These are phyloP conservation scores for Drosophila antonietae DNA, from an alignment of 2,888 invertebrate species.

Conservation along the genomic window DNA sequence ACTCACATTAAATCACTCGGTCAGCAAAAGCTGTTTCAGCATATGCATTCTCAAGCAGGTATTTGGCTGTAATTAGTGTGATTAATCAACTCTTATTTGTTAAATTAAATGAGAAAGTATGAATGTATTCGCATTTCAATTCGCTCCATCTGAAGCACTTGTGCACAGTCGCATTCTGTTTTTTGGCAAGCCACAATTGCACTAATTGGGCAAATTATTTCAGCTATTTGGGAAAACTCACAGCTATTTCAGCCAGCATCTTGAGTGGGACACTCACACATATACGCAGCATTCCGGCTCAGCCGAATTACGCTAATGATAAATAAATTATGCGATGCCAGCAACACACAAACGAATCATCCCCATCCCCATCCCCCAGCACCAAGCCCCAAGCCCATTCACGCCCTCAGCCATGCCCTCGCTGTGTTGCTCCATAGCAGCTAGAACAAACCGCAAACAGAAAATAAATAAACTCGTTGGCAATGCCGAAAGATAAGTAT, in stretches of 20 bases:
- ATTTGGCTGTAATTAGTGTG: neutral
- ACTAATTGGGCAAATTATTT: slow-evolving; percentile 75
- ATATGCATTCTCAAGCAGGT: neutral
- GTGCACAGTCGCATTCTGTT: slow-evolving; percentile 8
- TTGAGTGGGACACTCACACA: slow-evolving; percentile 27
- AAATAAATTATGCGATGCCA: slow-evolving; percentile 77
- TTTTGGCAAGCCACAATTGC: slow-evolving; percentile 23
- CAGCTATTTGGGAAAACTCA: slow-evolving; percentile 65
- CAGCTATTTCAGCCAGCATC: slow-evolving; percentile 40
- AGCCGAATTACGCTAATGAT: slow-evolving; percentile 77
- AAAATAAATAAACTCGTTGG: slow-evolving; percentile 77
- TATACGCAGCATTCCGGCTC: slow-evolving; percentile 45
- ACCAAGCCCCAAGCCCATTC: neutral
- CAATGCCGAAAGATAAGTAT: slow-evolving; percentile 72
- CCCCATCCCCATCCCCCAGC: neutral
- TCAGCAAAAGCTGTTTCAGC: neutral
- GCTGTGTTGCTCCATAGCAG: neutral
- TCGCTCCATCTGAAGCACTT: neutral
- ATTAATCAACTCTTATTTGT: slow-evolving; percentile 1
- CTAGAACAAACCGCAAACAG: slow-evolving; percentile 59
- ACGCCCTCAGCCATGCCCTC: neutral
- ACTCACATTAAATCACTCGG: neutral
- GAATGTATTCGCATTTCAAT: neutral
- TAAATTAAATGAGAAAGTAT: neutral
- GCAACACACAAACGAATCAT: slow-evolving; percentile 58